Evolutionary conservation across 1,140 invertebrate genomes (phyloP).

Genomic region (Rhagoletis zephyria): DNA sequence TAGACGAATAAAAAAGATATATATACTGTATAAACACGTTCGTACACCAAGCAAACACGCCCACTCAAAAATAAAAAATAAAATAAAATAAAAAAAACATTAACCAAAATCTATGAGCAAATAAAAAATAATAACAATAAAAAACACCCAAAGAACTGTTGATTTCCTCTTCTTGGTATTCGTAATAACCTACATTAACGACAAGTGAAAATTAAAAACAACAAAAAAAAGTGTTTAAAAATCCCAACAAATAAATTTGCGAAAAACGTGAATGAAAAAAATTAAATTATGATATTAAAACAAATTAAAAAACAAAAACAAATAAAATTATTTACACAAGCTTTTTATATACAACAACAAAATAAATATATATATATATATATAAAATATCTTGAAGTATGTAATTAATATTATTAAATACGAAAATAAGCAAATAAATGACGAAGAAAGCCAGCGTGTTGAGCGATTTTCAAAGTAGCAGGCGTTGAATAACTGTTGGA

Average conservation of each 20-base stretch:
- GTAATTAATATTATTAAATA: constrained; percentile 34
- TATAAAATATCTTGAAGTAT: constrained; percentile 43
- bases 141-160: constrained; percentile 47
- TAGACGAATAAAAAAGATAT: neutral
- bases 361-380: constrained; percentile 32
- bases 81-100: neutral
- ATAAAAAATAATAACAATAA: no score
- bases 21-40: constrained; percentile 33
- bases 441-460: neutral
- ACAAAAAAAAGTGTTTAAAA: constrained; percentile 12
- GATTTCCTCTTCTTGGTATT: constrained; percentile 40
- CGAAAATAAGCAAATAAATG: constrained; percentile 21
- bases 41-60: constrained; percentile 50
- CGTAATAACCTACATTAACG: constrained; percentile 28
- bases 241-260: neutral
- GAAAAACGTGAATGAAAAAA: constrained; percentile 30
- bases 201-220: neutral
- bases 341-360: constrained; percentile 51
- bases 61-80: constrained; percentile 19
- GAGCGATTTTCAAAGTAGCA: constrained; percentile 6
- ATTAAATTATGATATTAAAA: neutral
- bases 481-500: neutral
- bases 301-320: neutral
- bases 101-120: constrained; percentile 11
- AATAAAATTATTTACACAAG: constrained; percentile 51